These are phyloP conservation scores for Redunca redunca DNA, from an alignment of 2,113 vertebrate genomes.

Conservation along the genomic window DNA sequence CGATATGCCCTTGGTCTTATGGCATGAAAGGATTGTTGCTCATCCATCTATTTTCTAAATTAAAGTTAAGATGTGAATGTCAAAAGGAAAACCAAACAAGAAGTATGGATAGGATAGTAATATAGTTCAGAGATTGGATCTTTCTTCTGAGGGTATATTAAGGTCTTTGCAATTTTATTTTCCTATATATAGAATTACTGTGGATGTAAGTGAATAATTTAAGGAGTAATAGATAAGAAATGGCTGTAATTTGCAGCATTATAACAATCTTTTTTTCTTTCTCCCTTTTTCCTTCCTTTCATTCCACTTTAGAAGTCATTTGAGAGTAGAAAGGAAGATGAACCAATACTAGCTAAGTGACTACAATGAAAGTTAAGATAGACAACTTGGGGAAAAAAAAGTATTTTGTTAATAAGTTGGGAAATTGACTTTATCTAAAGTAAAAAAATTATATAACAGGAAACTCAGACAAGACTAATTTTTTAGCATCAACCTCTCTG, in stretches of 20 bases:
- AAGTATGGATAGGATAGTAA: neutral
- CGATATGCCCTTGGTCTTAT: neutral
- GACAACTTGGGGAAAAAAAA: neutral
- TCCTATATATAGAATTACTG: neutral
- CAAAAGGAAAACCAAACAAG: neutral
- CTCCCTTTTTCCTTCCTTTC: neutral
- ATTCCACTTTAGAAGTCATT: neutral
- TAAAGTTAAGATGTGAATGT: constrained; percentile 30
- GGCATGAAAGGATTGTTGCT: neutral
- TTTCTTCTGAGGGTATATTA: neutral
- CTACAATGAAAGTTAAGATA: neutral
- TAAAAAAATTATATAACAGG: neutral
- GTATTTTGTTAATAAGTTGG: neutral
- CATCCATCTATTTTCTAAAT: constrained; percentile 48
- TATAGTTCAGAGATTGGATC: neutral
- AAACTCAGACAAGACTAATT: neutral
- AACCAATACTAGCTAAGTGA: neutral
- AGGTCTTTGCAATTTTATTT: neutral
- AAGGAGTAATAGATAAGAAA: neutral
- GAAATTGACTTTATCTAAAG: constrained; percentile 9
- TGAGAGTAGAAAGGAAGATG: neutral
- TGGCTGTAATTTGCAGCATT: neutral
- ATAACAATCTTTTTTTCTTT: neutral
- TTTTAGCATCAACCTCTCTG: neutral
- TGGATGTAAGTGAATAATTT: constrained; percentile 4